These are phyloP conservation scores for Neodiprion fabricii DNA, from an alignment of 1,140 invertebrate species.

Conservation along the genomic window DNA sequence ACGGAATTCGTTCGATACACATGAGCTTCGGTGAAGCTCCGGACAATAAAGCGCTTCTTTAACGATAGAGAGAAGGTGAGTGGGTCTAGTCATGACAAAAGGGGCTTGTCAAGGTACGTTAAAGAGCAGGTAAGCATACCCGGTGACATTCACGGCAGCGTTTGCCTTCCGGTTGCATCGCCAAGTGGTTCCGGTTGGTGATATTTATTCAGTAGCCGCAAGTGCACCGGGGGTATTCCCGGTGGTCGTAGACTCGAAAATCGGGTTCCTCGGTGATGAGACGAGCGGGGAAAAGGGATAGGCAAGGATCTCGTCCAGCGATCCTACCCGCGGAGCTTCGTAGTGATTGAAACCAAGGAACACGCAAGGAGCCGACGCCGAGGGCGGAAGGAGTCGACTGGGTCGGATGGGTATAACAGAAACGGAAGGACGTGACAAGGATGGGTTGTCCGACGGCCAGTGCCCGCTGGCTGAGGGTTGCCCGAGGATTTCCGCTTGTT, in stretches of 20 bases:
- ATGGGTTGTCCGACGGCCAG: background rate
- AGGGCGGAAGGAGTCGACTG: background rate
- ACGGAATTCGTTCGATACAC: no score
- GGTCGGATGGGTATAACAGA: background rate
- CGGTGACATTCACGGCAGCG: background rate
- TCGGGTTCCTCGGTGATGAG: background rate
- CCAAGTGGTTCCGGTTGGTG: background rate
- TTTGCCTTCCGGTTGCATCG: background rate
- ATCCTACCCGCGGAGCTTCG: background rate
- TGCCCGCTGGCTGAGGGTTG: background rate
- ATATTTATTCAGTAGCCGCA: background rate
- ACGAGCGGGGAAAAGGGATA: no score
- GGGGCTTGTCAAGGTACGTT: background rate
- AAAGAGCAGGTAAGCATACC: background rate
- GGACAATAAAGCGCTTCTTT: no score
- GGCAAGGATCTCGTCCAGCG: background rate
- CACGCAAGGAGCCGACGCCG: background rate
- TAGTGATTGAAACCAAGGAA: background rate
- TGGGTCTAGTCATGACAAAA: background rate
- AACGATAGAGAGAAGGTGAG: background rate
- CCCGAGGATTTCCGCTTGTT: slow-evolving; percentile 2
- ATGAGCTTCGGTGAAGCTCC: no score
- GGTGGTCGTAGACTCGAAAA: background rate
- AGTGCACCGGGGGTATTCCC: background rate
- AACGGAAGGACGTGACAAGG: slow-evolving; percentile 1